Percentiles rank a stretch among this genome's conserved stretches.
phyloP scores from a whole-genome alignment of 2,797 vertebrate genomes.

The Sebastes nivosus region DNA sequence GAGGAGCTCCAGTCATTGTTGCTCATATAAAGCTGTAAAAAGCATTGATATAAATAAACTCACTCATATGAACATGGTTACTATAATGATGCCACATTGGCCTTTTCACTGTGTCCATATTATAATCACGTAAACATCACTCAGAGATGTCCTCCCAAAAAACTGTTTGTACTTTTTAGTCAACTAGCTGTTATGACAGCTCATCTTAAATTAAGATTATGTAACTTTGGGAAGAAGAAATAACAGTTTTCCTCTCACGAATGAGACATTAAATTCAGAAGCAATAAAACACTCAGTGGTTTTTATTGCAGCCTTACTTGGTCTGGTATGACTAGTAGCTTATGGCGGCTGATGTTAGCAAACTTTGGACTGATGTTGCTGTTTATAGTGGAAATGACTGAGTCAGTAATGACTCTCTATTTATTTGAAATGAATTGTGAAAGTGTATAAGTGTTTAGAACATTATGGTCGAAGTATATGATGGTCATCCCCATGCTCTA shows the following conservation, averaged over 20 bases:
- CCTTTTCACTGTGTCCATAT: not conserved
- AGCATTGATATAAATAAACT: not conserved
- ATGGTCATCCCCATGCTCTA: too few species aligned
- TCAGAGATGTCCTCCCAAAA: not conserved
- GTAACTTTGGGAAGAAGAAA: not conserved
- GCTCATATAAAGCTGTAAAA: not conserved
- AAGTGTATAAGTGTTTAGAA: too few species aligned
- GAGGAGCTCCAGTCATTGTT: not conserved
- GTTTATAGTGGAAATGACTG: not conserved
- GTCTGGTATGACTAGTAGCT: slow-evolving; percentile 16
- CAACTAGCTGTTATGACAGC: not conserved
- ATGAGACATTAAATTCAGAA: not conserved
- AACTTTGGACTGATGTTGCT: not conserved
- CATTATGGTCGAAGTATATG: too few species aligned
- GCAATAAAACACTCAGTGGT: not conserved
- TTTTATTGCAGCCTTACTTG: slow-evolving; percentile 21
- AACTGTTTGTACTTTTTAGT: not conserved
- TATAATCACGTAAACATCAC: not conserved
- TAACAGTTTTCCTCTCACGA: not conserved
- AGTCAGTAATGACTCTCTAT: not conserved
- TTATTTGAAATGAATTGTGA: not conserved
- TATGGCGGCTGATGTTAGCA: not conserved
- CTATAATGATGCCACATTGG: not conserved
- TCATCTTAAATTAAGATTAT: not conserved
- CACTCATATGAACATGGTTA: not conserved